A percentile compares a stretch with the other conserved stretches of the same genome.
Evolutionary conservation across 2,113 vertebrate genomes (phyloP).

Genomic region (Leucopsar rothschildi): DNA sequence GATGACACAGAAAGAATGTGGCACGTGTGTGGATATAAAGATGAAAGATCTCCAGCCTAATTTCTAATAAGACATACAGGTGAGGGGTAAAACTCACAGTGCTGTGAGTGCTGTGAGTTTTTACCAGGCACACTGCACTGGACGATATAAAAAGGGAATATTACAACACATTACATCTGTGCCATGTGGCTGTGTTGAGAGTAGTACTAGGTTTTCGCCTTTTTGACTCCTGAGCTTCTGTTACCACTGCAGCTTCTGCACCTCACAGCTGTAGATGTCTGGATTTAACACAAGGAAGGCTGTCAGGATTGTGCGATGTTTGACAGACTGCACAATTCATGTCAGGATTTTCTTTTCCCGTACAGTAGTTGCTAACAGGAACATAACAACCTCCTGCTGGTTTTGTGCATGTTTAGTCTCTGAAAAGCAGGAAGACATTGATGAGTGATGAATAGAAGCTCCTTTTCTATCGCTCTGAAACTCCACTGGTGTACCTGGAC

Average conservation of each 20-base stretch:
- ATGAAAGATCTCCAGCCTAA: neutral
- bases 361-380: neutral
- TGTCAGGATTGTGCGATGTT: neutral
- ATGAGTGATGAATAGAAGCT: neutral
- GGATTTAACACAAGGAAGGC: neutral
- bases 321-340: neutral
- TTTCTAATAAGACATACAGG: neutral
- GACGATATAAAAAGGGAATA: fast-evolving
- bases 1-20: neutral
- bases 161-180: fast-evolving
- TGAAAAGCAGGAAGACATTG: neutral
- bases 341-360: neutral
- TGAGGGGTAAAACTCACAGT: neutral
- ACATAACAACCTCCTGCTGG: neutral
- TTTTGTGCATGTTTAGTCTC: conserved; percentile 18
- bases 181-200: neutral
- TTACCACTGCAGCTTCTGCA: neutral
- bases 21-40: fast-evolving
- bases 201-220: fast-evolving
- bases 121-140: neutral
- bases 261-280: neutral
- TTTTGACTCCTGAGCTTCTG: neutral
- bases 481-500: neutral
- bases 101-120: neutral
- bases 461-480: neutral